Conservation (phyloP, 2,797 vertebrate species). For the Coccyzus lansbergi region DNA sequence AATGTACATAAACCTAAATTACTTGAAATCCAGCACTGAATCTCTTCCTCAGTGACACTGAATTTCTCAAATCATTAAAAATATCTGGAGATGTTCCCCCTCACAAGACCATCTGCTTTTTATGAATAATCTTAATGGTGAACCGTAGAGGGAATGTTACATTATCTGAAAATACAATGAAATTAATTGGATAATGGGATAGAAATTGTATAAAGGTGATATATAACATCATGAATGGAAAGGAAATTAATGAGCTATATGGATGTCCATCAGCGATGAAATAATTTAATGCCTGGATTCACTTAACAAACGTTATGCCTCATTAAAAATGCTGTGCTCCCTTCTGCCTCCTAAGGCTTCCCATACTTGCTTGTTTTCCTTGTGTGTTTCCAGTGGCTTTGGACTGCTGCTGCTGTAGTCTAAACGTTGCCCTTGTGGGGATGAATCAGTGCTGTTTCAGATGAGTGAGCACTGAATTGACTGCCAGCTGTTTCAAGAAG, state of each 20-base stretch:
- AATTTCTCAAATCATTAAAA: background rate
- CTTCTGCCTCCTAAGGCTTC: constrained; percentile 20
- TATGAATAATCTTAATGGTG: background rate
- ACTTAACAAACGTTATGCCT: constrained; percentile 16
- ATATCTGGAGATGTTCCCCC: background rate
- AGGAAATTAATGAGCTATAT: background rate
- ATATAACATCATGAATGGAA: background rate
- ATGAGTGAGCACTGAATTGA: background rate
- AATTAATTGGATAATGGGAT: background rate
- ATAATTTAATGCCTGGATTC: background rate
- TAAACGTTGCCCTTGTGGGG: constrained; percentile 48
- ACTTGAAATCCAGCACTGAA: background rate
- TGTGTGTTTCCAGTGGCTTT: constrained; percentile 30
- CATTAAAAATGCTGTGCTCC: background rate
- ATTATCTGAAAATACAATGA: background rate
- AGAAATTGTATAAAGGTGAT: background rate
- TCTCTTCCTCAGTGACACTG: background rate
- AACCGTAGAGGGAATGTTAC: background rate
- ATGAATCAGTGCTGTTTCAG: constrained; percentile 45
- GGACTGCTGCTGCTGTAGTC: constrained; percentile 8
- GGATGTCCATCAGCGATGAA: background rate
- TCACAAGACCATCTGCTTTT: background rate
- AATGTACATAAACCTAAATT: background rate
- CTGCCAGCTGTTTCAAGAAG: constrained; percentile 53
- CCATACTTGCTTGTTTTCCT: background rate